Percentiles rank a stretch among this genome's conserved stretches.
These are phyloP conservation scores for Scomber scombrus DNA, from an alignment of 2,113 vertebrate species.

Conservation along the genomic window DNA sequence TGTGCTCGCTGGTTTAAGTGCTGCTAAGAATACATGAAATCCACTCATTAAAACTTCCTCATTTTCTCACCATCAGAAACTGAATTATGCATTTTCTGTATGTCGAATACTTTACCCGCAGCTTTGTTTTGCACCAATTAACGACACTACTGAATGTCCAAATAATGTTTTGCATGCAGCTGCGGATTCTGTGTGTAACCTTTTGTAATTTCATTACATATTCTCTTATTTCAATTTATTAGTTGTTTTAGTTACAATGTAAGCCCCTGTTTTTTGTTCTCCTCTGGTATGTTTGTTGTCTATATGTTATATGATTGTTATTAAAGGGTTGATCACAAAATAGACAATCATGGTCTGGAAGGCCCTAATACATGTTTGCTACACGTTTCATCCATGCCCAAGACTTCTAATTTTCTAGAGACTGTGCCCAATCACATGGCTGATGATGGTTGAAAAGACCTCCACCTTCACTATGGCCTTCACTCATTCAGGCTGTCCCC, in stretches of 20 bases:
- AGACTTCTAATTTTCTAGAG: background rate
- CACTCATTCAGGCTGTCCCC: conserved; percentile 26
- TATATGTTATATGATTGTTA: background rate
- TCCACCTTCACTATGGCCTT: background rate
- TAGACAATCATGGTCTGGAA: background rate
- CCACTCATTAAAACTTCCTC: conserved; percentile 26
- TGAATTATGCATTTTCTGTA: background rate
- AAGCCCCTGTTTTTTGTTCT: background rate
- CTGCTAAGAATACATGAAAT: conserved; percentile 29
- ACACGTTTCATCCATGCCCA: background rate
- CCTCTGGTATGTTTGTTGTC: background rate
- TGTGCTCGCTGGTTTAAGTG: conserved; percentile 18
- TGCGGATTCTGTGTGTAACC: conserved; percentile 23
- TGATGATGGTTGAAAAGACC: background rate
- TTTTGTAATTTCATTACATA: conserved; percentile 14
- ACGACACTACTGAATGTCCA: background rate
- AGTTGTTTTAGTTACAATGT: conserved; percentile 5
- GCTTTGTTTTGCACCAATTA: conserved; percentile 24
- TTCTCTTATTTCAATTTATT: background rate
- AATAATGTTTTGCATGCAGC: background rate
- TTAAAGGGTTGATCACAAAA: background rate
- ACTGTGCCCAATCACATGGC: background rate
- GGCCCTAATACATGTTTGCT: background rate
- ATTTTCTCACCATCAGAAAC: conserved; percentile 8
- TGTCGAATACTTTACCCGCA: conserved; percentile 13